phyloP scores from a whole-genome alignment of 2,888 invertebrate species.

The Acronicta alni region DNA sequence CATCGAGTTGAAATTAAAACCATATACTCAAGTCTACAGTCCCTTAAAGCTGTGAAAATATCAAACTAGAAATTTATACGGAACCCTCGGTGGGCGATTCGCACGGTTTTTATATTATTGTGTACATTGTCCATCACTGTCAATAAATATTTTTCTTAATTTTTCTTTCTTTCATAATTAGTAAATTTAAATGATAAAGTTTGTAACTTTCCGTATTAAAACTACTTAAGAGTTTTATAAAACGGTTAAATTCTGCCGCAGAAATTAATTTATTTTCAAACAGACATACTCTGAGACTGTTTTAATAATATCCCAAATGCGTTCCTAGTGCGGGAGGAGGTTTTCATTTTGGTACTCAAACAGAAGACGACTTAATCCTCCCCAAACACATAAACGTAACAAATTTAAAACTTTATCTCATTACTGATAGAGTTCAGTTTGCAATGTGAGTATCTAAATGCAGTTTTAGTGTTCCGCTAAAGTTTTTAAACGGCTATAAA shows the following conservation, averaged over 20 bases:
- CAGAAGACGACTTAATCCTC: slow-evolving; percentile 50
- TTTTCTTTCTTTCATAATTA: no score
- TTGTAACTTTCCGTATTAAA: neutral
- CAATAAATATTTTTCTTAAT: no score
- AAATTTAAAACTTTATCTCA: slow-evolving; percentile 1
- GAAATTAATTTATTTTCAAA: slow-evolving; percentile 41
- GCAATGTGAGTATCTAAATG: slow-evolving; percentile 27
- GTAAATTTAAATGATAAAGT: neutral
- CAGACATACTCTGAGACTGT: slow-evolving; percentile 23
- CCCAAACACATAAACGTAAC: slow-evolving; percentile 1
- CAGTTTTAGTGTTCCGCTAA: slow-evolving; percentile 53
- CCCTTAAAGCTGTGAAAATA: no score
- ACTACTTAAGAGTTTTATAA: neutral
- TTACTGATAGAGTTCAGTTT: slow-evolving; percentile 12
- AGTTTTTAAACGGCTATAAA: slow-evolving; percentile 64
- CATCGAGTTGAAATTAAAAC: no score
- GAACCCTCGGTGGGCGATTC: no score
- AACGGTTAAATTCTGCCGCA: slow-evolving; percentile 15
- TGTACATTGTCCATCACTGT: no score
- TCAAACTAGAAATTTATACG: no score
- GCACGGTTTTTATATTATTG: no score
- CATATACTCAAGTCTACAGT: no score
- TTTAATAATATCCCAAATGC: slow-evolving; percentile 47
- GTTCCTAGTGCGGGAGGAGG: slow-evolving; percentile 39
- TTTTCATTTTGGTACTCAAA: slow-evolving; percentile 54